Evolutionary conservation across 1,140 invertebrate species (phyloP), one percentile per base, ranked within the genome.

Genomic region (Papilio polytes): DNA sequence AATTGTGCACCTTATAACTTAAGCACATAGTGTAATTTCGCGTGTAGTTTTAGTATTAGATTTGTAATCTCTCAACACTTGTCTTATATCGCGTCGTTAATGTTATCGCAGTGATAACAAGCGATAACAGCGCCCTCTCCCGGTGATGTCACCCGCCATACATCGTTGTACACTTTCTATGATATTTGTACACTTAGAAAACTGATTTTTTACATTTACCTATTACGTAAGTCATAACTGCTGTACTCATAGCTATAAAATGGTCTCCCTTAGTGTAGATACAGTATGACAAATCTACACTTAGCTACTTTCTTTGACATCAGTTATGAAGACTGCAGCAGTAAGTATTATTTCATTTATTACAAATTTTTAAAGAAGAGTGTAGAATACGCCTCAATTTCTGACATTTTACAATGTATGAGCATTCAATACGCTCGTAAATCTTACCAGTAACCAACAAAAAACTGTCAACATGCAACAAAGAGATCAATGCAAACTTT

Each of bases 81-180:
- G 63, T 70, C 63, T 70, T 70, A 31, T 70, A 70, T 70, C 63
- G 63, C 63, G 63, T 70, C 63, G 63, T 70, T 70, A 70, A 70
- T 70, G 63, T 70, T 70, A 70, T 70, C 63, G 13, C 13, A 0
- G 26, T 31, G 63, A 70, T 70, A 70, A 66, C 10, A 15, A 12
- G 26, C 63, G 63, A 70, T 70, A 70, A 31, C 12, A 70, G 63
- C 63, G 26, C 63, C 63, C 63, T 70, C 63, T 70, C 63, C 10
- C 63, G 63, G 63, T 70, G 63, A 70, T 70, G 26, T 70, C 63
- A 70, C 26, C 63, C 26, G 26, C 10, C 26, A 70, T 70, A 20
- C 26, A 63, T 22, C 22, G 59, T 63, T 13, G 12, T 36, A 31
- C 4, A 3, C 63, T 70, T 36, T 70, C 63, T 70, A 15, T 63